Conservation (phyloP, 2,113 vertebrate species). For the Sinosuthora webbiana region DNA sequence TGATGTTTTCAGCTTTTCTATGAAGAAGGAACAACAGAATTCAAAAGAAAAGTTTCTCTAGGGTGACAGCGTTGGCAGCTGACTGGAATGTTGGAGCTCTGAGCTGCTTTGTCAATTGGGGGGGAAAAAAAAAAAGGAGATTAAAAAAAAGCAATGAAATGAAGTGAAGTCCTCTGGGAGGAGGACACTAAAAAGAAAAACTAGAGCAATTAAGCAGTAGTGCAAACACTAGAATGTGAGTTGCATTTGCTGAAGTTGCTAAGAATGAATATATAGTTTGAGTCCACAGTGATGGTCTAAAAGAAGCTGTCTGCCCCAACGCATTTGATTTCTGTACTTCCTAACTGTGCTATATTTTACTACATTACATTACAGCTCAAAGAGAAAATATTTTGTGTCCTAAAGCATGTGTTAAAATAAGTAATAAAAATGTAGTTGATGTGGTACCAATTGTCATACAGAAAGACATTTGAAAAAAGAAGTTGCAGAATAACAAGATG, state of each 20-base stretch:
- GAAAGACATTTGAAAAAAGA: background rate
- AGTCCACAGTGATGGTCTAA: background rate
- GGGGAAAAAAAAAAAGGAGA: background rate
- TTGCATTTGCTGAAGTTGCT: background rate
- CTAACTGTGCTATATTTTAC: background rate
- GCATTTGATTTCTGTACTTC: background rate
- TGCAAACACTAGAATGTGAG: background rate
- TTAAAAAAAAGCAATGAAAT: background rate
- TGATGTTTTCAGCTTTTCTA: conserved; percentile 14
- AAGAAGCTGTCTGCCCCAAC: background rate
- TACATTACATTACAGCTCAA: background rate
- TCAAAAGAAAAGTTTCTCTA: conserved; percentile 42
- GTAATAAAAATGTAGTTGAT: background rate
- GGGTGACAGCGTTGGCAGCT: conserved; percentile 28
- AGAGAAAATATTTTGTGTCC: background rate
- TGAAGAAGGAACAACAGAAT: background rate
- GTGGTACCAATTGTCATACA: background rate
- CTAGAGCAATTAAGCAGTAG: background rate
- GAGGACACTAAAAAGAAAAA: background rate
- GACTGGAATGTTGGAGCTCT: conserved; percentile 18
- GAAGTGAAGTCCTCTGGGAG: background rate
- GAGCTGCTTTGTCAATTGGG: background rate
- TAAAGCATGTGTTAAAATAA: background rate
- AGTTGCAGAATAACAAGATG: background rate
- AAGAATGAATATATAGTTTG: background rate